phyloP scores from a whole-genome alignment of 2,113 vertebrate species.

The Halichoerus grypus region DNA sequence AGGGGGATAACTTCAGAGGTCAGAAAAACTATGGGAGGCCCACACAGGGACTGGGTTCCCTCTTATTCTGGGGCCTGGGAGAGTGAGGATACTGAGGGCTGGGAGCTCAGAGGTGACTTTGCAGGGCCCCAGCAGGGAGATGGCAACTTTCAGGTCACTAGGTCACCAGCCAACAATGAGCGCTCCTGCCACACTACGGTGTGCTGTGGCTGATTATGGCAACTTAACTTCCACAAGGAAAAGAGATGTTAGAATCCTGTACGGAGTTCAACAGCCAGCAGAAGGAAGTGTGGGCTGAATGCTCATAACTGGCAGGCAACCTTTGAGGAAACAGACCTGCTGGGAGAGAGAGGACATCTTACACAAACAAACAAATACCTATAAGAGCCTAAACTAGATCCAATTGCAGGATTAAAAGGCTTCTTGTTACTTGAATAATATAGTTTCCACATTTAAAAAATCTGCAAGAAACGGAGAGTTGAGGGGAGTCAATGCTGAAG shows the following conservation, averaged over 20 bases:
- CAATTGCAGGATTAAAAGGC: not conserved
- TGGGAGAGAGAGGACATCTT: not conserved
- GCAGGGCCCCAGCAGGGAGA: not conserved
- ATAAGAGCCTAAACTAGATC: not conserved
- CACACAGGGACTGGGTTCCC: fast-evolving
- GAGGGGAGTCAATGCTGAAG: not conserved
- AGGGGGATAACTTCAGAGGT: not conserved
- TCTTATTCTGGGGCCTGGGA: fast-evolving
- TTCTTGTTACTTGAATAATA: not conserved
- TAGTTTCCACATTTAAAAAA: not conserved
- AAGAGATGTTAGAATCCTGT: not conserved
- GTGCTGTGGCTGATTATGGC: not conserved
- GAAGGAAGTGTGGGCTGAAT: not conserved
- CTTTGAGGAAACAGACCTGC: not conserved
- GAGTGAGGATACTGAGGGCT: not conserved
- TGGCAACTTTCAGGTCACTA: not conserved
- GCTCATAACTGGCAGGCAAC: not conserved
- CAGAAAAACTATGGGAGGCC: not conserved
- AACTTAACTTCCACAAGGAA: not conserved
- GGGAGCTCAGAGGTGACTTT: not conserved
- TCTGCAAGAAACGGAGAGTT: not conserved
- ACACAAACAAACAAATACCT: not conserved
- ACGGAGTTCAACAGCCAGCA: not conserved
- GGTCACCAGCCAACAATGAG: not conserved
- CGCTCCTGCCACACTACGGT: no score